A percentile compares a stretch with the other conserved stretches of the same genome.
phyloP scores from a whole-genome alignment of 1,140 invertebrate genomes.

The Diplogasteroides magnus region DNA sequence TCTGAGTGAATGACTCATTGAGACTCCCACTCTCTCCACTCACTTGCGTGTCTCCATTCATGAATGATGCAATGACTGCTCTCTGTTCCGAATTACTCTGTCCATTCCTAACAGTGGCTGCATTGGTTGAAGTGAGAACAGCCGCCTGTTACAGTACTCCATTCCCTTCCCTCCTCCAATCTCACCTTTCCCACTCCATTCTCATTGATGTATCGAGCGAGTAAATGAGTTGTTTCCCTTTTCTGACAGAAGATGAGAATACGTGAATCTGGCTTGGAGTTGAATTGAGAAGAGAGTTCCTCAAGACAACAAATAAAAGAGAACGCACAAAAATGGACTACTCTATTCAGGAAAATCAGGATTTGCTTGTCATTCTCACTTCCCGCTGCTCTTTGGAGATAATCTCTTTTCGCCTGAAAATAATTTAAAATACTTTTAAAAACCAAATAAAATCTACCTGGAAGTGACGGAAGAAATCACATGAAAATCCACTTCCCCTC shows the following conservation, averaged over 20 bases:
- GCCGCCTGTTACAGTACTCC: too few species aligned
- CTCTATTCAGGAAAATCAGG: neutral
- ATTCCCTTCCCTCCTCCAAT: too few species aligned
- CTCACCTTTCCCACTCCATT: neutral
- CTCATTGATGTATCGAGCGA: neutral
- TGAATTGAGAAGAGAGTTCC: neutral
- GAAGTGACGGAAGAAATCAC: too few species aligned
- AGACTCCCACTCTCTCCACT: neutral
- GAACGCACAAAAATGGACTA: neutral
- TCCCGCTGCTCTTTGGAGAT: too few species aligned
- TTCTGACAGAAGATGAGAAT: neutral
- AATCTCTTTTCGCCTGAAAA: too few species aligned
- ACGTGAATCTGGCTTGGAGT: neutral
- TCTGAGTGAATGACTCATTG: slow-evolving; percentile 3
- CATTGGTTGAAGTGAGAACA: neutral
- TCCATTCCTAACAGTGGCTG: neutral
- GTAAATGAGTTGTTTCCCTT: neutral
- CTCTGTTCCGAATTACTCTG: neutral
- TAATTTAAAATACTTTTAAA: too few species aligned
- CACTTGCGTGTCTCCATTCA: neutral
- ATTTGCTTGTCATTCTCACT: neutral
- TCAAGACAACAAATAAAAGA: neutral
- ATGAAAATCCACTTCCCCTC: too few species aligned
- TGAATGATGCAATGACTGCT: neutral
- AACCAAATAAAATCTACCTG: too few species aligned